Evolutionary conservation across 2,797 vertebrate genomes (phyloP).

Genomic region (Sebastes kiyomatsui): DNA sequence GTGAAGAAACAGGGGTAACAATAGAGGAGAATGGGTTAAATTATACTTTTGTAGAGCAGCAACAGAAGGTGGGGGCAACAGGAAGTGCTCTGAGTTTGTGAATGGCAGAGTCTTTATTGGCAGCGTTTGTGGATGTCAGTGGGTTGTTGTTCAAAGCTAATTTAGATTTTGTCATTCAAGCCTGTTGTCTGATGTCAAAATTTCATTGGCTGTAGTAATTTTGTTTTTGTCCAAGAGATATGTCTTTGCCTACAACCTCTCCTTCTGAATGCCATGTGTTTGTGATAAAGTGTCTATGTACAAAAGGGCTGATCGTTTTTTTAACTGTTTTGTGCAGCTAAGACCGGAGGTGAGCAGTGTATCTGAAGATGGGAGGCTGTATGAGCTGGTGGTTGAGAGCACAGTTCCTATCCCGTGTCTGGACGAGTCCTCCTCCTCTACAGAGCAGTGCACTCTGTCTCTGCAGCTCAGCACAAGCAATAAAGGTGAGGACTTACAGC

Average conservation of each 20-base stretch:
- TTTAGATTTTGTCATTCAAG: not conserved
- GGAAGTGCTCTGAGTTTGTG: not conserved
- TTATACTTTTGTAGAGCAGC: not conserved
- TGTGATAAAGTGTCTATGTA: not conserved
- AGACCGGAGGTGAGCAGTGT: conserved; percentile 79
- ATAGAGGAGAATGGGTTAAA: not conserved
- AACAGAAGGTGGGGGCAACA: not conserved
- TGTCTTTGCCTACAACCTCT: not conserved
- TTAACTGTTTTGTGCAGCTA: conserved; percentile 73
- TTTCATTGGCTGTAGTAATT: not conserved
- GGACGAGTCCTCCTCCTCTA: conserved; percentile 52
- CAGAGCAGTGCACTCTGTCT: conserved; percentile 83
- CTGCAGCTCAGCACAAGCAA: conserved; percentile 83
- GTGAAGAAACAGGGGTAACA: not conserved
- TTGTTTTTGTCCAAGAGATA: not conserved
- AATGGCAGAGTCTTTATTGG: not conserved
- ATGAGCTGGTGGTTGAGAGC: conserved; percentile 85
- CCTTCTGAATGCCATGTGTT: not conserved
- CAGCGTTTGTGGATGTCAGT: not conserved
- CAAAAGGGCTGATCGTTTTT: not conserved
- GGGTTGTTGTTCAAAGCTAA: not conserved
- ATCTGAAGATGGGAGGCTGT: conserved; percentile 86
- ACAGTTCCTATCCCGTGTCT: conserved; percentile 87
- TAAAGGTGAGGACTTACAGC: conserved; percentile 74
- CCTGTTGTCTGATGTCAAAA: not conserved